These are phyloP conservation scores for Agrilus planipennis DNA, from an alignment of 1,140 invertebrate species.

Conservation along the genomic window DNA sequence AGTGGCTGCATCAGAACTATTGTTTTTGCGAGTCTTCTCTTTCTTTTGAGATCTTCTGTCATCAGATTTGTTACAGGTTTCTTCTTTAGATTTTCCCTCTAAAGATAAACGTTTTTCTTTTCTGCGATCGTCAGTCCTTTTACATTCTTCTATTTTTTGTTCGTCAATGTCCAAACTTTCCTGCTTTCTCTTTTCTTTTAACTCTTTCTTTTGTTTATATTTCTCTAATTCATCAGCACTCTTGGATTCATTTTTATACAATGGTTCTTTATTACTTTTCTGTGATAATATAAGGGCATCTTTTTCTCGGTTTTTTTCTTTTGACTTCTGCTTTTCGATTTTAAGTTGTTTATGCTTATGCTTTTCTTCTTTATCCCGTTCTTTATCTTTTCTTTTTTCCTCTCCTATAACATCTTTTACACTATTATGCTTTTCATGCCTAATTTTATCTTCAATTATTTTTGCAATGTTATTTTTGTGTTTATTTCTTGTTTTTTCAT, in stretches of 20 bases:
- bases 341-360: constrained; percentile 30
- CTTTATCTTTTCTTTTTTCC: constrained; percentile 20
- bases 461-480: constrained; percentile 24
- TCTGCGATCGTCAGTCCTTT: constrained; percentile 18
- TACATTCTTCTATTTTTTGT: constrained; percentile 32
- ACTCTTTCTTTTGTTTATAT: constrained; percentile 41
- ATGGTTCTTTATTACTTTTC: constrained; percentile 46
- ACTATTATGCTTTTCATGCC: constrained; percentile 14
- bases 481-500: constrained; percentile 25
- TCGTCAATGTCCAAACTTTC: constrained; percentile 28
- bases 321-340: constrained; percentile 30
- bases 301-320: constrained; percentile 30
- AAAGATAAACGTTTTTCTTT: constrained; percentile 13
- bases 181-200: constrained; percentile 40
- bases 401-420: constrained; percentile 11
- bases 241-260: constrained; percentile 46
- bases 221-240: constrained; percentile 44
- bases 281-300: constrained; percentile 14
- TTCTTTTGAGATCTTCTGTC: constrained; percentile 31
- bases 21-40: constrained; percentile 39
- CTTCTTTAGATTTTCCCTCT: constrained; percentile 14
- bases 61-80: constrained; percentile 19
- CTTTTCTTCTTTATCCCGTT: constrained; percentile 28
- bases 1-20: constrained; percentile 48
- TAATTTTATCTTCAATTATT: constrained; percentile 18